phyloP scores from a whole-genome alignment of 1,140 invertebrate genomes.

The Brachionus asplanchnoidis region DNA sequence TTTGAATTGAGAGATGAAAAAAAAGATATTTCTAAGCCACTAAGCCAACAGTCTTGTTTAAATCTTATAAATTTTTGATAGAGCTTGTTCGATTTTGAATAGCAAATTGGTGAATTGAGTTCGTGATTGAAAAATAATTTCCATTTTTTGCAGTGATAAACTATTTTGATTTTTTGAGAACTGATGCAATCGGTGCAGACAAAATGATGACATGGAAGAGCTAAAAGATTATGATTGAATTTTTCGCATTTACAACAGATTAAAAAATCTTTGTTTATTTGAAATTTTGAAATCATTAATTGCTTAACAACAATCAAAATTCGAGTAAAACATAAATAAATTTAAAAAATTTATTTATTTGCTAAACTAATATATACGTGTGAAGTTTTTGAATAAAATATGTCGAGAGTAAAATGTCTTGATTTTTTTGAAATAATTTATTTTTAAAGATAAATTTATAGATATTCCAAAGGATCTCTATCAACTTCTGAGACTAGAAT shows the following conservation, averaged over 20 bases:
- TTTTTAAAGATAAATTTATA: not conserved
- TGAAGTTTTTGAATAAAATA: not conserved
- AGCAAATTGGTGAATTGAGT: not conserved
- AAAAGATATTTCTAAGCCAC: not conserved
- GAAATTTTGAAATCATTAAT: slow-evolving; percentile 13
- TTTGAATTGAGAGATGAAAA: not conserved
- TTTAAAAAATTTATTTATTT: not conserved
- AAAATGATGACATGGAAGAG: slow-evolving; percentile 10
- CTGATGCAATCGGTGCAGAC: not conserved
- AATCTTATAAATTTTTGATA: not conserved
- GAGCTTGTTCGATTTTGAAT: not conserved
- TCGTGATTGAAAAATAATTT: slow-evolving; percentile 19
- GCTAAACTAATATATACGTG: not conserved
- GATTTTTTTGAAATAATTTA: not conserved
- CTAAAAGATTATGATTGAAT: not conserved
- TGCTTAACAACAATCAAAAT: not conserved
- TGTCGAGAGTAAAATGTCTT: not conserved
- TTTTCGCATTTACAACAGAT: not conserved
- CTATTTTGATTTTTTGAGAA: not conserved
- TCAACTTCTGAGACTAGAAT: slow-evolving; percentile 14
- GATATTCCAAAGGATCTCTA: slow-evolving; percentile 31
- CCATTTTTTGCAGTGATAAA: slow-evolving; percentile 25
- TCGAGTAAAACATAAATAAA: not conserved
- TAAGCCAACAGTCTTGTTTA: not conserved
- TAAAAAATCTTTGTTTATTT: not conserved